These are phyloP conservation scores for Sweltsa coloradensis DNA, from an alignment of 1,140 invertebrate species.

Conservation along the genomic window DNA sequence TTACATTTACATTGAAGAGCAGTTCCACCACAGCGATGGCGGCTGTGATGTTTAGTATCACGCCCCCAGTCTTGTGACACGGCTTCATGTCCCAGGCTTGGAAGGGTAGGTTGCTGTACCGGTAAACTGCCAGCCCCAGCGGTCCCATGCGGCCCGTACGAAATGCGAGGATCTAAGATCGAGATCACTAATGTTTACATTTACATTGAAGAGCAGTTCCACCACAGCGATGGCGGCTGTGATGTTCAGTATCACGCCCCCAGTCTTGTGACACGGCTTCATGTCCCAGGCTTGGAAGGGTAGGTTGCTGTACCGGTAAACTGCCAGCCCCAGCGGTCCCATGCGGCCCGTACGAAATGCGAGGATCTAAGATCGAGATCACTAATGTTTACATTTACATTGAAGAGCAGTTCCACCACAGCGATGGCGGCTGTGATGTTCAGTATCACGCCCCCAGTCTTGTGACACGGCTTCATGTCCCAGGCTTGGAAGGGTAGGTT, in stretches of 20 bases:
- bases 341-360: conserved; percentile 60
- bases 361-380: conserved; percentile 39
- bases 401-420: conserved; percentile 51
- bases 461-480: conserved; percentile 62
- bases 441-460: conserved; percentile 40
- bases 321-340: conserved; percentile 61
- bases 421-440: conserved; percentile 53
- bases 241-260: conserved; percentile 44
- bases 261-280: conserved; percentile 47
- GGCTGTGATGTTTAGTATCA: conserved; percentile 47
- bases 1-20: conserved; percentile 43
- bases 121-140: conserved; percentile 57
- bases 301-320: conserved; percentile 60
- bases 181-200: too few species aligned
- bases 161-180: conserved; percentile 49
- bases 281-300: conserved; percentile 79
- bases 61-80: conserved; percentile 40
- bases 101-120: conserved; percentile 68
- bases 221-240: conserved; percentile 53
- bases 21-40: conserved; percentile 57
- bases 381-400: too few species aligned
- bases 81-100: conserved; percentile 76
- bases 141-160: conserved; percentile 59
- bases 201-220: conserved; percentile 50
- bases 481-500: conserved; percentile 78